phyloP scores from a whole-genome alignment of 2,888 invertebrate species.

The Brachyopa scutellaris region DNA sequence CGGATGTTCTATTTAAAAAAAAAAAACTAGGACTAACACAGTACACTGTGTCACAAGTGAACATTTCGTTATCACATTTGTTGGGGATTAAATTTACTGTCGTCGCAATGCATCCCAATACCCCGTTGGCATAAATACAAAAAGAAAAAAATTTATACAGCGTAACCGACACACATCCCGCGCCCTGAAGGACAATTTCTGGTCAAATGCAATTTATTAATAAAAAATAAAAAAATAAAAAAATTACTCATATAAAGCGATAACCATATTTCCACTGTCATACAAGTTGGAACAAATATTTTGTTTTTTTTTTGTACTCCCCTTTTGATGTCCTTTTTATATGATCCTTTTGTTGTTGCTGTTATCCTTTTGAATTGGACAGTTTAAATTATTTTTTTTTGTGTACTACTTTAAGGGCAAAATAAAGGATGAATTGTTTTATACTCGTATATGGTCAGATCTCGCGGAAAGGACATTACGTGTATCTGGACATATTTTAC shows the following conservation, averaged over 20 bases:
- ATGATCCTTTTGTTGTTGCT: constrained; percentile 11
- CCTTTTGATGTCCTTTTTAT: constrained; percentile 39
- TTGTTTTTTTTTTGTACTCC: background rate
- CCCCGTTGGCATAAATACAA: background rate
- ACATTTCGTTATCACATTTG: constrained; percentile 69
- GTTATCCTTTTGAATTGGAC: constrained; percentile 35
- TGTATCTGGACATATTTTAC: no score
- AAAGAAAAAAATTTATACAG: constrained; percentile 32
- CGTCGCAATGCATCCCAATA: constrained; percentile 59
- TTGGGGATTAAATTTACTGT: constrained; percentile 67
- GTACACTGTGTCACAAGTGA: constrained; percentile 32
- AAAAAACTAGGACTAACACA: background rate
- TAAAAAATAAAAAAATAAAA: constrained; percentile 28
- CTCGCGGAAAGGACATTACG: constrained; percentile 29
- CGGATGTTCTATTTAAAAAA: constrained; percentile 27
- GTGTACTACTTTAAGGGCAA: constrained; percentile 7
- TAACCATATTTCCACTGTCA: constrained; percentile 62
- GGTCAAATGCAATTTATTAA: constrained; percentile 67
- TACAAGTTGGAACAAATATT: constrained; percentile 26
- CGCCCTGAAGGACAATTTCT: constrained; percentile 50
- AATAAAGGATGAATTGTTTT: constrained; percentile 7
- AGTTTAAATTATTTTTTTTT: constrained; percentile 53
- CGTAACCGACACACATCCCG: constrained; percentile 52
- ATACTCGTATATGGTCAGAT: constrained; percentile 16
- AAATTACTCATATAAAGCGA: constrained; percentile 17